A percentile compares a stretch with the other conserved stretches of the same genome.
These are phyloP conservation scores for Lepilemur septentrionalis DNA, from an alignment of 2,797 vertebrate species.

Conservation along the genomic window DNA sequence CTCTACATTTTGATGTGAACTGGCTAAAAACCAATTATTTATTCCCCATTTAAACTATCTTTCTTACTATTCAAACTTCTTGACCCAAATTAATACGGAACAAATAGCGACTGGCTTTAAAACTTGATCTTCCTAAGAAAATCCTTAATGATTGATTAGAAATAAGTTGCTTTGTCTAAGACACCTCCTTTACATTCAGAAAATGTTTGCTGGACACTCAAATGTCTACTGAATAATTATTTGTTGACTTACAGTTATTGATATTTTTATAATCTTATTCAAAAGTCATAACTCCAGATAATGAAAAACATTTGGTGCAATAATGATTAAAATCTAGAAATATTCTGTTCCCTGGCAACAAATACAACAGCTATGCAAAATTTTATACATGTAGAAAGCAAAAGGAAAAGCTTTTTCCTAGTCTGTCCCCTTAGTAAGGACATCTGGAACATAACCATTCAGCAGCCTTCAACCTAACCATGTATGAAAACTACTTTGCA, in stretches of 20 bases:
- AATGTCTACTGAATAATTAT: background rate
- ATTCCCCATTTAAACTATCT: background rate
- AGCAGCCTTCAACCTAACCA: background rate
- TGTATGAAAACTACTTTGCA: background rate
- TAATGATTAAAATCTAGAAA: background rate
- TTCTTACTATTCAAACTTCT: background rate
- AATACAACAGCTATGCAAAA: background rate
- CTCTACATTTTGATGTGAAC: constrained; percentile 6
- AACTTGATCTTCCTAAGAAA: constrained; percentile 14
- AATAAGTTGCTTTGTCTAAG: background rate
- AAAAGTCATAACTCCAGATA: background rate
- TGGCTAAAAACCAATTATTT: constrained; percentile 18
- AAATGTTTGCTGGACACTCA: background rate
- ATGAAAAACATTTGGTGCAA: background rate
- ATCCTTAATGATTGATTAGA: background rate
- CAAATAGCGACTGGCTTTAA: background rate
- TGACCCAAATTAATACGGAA: constrained; percentile 16
- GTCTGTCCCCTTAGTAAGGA: background rate
- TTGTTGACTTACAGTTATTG: background rate
- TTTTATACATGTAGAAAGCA: background rate
- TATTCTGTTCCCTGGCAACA: constrained; percentile 10
- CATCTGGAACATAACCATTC: background rate
- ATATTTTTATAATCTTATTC: constrained; percentile 15
- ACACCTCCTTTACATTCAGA: background rate
- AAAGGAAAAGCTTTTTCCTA: background rate